Evolutionary conservation across 2,797 vertebrate genomes (phyloP), one percentile per base, ranked within the genome.

Genomic region (Gymnothorax javanicus): DNA sequence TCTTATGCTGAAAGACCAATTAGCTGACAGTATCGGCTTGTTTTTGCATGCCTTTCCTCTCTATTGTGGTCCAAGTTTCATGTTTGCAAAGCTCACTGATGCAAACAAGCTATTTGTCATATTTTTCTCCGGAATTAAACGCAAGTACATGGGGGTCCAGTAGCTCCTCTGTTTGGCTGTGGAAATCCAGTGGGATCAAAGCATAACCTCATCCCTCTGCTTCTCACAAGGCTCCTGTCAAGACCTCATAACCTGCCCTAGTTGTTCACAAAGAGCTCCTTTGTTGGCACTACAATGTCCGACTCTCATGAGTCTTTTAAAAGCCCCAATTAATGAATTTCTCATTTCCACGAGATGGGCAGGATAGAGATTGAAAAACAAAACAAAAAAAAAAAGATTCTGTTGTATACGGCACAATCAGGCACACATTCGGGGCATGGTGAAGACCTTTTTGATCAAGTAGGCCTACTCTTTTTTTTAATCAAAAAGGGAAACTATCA

Each of bases 221-320:
- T 93, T 90, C 90, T 91, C 90, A 91, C 91, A 89, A 83, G 88
- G 4, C 64, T 77, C 84, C 79, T 23, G 23, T 12, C 81, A 9
- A 82, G 87, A 90, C 90, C 89, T 88, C 86, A 87, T 88, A 90
- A 92, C 89, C 83, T 93, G 92, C 91, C 94, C 94, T 89, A 93
- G 93, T 95, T 94, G 90, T 83, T 91, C 88, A 96, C 95, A 96
- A 96, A 94, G 94, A 86, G 86, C 25, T 86, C 84, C 94, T 95
- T 94, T 95, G 93, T 95, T 95, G 93, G 94, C 75, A 60, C 69
- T 57, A 50, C 50, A 75, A 88, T 79, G 87, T 91, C 84, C 88
- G 89, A 88, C 84, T 13, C 67, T 73, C 27, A 75, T 56, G 59
- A 87, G 90, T 86, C 90, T 90, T 84, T 87, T 50, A 87, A 91